phyloP scores from a whole-genome alignment of 2,797 vertebrate species.

The Semaprochilodus insignis region DNA sequence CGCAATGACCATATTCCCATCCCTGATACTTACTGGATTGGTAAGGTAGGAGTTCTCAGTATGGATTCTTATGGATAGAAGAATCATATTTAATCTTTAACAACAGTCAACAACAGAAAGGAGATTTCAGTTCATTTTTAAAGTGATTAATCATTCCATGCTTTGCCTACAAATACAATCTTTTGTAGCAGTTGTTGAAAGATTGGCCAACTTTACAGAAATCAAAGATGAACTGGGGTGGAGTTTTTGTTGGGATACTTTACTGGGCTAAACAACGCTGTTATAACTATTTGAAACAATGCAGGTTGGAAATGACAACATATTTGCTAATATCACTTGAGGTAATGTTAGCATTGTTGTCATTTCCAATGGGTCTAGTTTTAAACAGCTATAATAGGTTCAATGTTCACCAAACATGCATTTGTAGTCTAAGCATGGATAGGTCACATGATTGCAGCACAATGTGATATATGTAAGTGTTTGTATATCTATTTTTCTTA shows the following conservation, averaged over 20 bases:
- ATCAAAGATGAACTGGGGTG: no score
- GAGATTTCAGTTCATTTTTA: no score
- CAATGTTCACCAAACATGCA: not conserved
- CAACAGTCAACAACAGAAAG: not conserved
- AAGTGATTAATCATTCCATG: no score
- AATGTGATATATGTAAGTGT: constrained; percentile 5
- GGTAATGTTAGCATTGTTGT: no score
- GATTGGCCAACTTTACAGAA: not conserved
- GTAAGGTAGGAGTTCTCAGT: constrained; percentile 87
- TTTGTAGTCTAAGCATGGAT: not conserved
- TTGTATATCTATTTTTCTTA: constrained; percentile 23
- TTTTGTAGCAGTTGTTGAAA: not conserved
- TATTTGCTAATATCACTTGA: no score
- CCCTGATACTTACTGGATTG: constrained; percentile 93
- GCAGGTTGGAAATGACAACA: no score
- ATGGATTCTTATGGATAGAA: not conserved
- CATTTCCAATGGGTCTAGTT: no score
- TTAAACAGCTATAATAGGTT: no score
- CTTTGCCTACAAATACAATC: no score
- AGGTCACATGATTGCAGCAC: not conserved
- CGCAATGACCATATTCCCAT: constrained; percentile 89
- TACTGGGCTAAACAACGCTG: no score
- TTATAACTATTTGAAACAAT: no score
- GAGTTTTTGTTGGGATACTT: no score
- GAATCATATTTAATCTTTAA: not conserved